Conservation (phyloP, 1,140 invertebrate genomes). For the Druon quercuslanigerum region DNA sequence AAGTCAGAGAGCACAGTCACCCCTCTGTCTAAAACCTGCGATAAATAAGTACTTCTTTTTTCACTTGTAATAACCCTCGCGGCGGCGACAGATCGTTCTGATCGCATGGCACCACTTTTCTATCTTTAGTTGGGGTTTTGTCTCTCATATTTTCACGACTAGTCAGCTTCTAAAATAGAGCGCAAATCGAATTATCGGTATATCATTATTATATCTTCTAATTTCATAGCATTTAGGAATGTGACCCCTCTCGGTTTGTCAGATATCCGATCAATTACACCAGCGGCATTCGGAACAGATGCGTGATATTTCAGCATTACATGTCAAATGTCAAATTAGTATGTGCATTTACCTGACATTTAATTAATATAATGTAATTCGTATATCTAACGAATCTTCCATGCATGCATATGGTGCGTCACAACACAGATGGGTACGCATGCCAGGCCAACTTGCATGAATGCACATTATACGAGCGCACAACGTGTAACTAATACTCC, state of each 20-base stretch:
- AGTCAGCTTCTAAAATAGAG: too few relatives aligned
- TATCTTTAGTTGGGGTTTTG: constrained; percentile 13
- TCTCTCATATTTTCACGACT: neutral
- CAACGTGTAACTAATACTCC: constrained; percentile 44
- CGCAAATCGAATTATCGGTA: too few relatives aligned
- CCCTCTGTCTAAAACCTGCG: constrained; percentile 53
- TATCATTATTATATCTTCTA: too few relatives aligned
- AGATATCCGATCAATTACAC: neutral
- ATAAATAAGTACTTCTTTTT: constrained; percentile 49
- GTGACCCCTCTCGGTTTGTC: too few relatives aligned
- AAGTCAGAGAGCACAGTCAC: constrained; percentile 40
- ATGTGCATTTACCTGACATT: constrained; percentile 53
- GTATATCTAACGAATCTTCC: constrained; percentile 46
- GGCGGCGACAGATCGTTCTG: constrained; percentile 24
- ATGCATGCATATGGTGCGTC: constrained; percentile 52
- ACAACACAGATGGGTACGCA: constrained; percentile 54
- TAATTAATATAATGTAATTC: constrained; percentile 66
- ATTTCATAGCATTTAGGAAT: too few relatives aligned
- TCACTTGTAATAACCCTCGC: constrained; percentile 29
- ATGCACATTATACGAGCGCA: constrained; percentile 38
- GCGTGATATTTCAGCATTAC: constrained; percentile 26
- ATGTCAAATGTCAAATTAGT: constrained; percentile 50
- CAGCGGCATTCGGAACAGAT: constrained; percentile 41
- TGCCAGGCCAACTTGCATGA: neutral
- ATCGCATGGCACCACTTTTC: constrained; percentile 17